phyloP scores from a whole-genome alignment of 1,140 invertebrate species.

The Branchinecta lindahli region DNA sequence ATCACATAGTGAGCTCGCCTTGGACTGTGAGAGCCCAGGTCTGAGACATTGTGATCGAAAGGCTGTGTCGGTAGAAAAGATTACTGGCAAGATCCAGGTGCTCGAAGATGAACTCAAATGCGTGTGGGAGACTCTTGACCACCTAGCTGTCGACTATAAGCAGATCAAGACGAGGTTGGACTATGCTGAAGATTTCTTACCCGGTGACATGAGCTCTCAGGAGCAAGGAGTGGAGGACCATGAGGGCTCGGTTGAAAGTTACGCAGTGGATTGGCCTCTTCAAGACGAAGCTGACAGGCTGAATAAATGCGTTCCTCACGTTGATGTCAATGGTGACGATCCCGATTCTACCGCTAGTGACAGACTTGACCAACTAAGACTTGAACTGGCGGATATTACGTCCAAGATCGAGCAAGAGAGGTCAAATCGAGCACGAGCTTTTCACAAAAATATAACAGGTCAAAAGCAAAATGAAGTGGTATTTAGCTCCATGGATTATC shows the following conservation, averaged over 20 bases:
- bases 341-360: neutral
- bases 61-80: conserved; percentile 38
- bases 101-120: conserved; percentile 77
- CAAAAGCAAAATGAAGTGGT: neutral
- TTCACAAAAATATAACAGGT: neutral
- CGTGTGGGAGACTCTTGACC: conserved; percentile 74
- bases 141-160: conserved; percentile 77
- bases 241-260: conserved; percentile 21
- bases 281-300: neutral
- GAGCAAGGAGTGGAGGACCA: conserved; percentile 30
- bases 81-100: conserved; percentile 64
- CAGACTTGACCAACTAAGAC: neutral
- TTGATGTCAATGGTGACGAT: neutral
- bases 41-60: no score
- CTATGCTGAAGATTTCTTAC: conserved; percentile 66
- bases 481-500: neutral
- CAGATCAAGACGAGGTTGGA: conserved; percentile 86
- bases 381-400: neutral
- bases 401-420: neutral
- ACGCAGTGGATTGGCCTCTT: neutral
- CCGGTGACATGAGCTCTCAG: conserved; percentile 26
- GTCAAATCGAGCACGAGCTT: neutral
- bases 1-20: no score
- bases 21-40: no score
- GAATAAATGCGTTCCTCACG: neutral